phyloP scores from a whole-genome alignment of 2,888 invertebrate species.

The Apamea sordens region DNA sequence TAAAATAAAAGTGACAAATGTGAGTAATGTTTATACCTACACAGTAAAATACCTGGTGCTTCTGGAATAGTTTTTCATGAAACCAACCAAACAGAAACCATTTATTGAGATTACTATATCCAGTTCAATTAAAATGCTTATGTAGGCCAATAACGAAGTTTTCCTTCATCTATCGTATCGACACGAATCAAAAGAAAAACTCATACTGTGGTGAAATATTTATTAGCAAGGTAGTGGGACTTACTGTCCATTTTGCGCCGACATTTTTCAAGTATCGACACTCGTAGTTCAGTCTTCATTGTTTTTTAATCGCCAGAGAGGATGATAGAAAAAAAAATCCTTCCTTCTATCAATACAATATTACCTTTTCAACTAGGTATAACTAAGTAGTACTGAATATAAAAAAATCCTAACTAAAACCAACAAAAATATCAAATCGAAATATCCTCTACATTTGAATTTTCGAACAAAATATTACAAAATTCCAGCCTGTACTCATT shows the following conservation, averaged over 20 bases:
- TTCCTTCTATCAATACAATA: too few species aligned
- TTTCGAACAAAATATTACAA: background rate
- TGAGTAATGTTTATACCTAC: background rate
- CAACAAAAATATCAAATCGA: too few species aligned
- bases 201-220: background rate
- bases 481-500: background rate
- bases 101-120: too few species aligned
- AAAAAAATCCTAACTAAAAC: too few species aligned
- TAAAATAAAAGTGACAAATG: background rate
- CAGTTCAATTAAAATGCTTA: too few species aligned
- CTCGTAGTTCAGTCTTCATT: too few species aligned
- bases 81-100: background rate
- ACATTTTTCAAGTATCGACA: too few species aligned
- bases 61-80: background rate
- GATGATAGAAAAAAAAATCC: too few species aligned
- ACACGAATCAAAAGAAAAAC: background rate
- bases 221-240: background rate
- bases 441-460: background rate
- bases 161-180: background rate
- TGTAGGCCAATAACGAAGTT: background rate
- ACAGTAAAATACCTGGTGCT: background rate
- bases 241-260: background rate
- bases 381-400: too few species aligned
- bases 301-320: too few species aligned
- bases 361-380: too few species aligned